A percentile compares a stretch with the other conserved stretches of the same genome.
phyloP scores from a whole-genome alignment of 1,140 invertebrate genomes.

The Calliopsis andreniformis region DNA sequence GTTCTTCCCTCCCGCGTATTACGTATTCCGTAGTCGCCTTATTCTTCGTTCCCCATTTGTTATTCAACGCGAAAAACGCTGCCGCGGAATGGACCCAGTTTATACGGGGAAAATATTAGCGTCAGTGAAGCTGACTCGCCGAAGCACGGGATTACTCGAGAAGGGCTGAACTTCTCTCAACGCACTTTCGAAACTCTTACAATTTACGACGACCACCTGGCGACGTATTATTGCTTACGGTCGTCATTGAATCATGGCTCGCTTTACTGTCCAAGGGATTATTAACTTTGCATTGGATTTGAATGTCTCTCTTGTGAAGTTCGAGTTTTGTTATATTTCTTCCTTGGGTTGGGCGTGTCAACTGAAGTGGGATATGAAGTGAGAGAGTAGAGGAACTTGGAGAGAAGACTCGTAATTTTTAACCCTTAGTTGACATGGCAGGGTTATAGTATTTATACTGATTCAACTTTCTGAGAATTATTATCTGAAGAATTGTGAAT shows the following conservation, averaged over 20 bases:
- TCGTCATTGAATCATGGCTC: conserved; percentile 40
- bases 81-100: neutral
- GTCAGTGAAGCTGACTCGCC: neutral
- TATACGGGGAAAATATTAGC: conserved; percentile 6
- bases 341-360: too few relatives aligned
- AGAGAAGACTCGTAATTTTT: too few relatives aligned
- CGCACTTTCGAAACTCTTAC: conserved; percentile 54
- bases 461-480: too few relatives aligned
- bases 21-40: neutral
- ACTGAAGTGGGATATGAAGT: too few relatives aligned
- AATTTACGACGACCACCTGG: conserved; percentile 49
- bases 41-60: conserved; percentile 11
- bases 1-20: neutral
- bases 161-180: conserved; percentile 41
- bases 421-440: too few relatives aligned
- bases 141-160: conserved; percentile 28
- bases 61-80: conserved; percentile 29
- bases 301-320: too few relatives aligned
- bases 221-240: conserved; percentile 51
- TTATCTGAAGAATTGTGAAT: too few relatives aligned
- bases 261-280: conserved; percentile 22
- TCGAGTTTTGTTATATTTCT: too few relatives aligned
- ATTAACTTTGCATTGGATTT: conserved; percentile 21
- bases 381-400: too few relatives aligned
- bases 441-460: too few relatives aligned